Conservation (phyloP, 2,797 vertebrate genomes). For the Ctenosaura bakeri region DNA sequence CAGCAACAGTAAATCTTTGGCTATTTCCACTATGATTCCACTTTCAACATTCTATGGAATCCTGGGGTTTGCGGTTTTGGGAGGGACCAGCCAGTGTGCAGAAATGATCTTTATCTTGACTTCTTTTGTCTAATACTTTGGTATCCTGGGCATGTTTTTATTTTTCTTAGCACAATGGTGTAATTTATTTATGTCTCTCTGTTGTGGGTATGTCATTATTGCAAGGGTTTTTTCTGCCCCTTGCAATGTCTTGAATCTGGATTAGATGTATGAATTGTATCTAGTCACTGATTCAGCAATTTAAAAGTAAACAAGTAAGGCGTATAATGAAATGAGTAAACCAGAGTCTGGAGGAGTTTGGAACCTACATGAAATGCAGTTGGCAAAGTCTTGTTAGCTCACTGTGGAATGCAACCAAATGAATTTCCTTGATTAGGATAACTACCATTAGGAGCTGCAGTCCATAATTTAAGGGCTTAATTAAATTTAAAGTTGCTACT, state of each 20-base stretch:
- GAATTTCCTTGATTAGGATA: conserved; percentile 39
- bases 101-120: background rate
- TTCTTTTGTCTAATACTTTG: conserved; percentile 7
- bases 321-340: conserved; percentile 26
- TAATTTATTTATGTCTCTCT: conserved; percentile 18
- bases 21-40: no score
- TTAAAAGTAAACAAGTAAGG: conserved; percentile 16
- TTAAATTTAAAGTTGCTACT: conserved; percentile 44
- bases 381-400: conserved; percentile 31
- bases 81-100: no score
- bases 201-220: conserved; percentile 5
- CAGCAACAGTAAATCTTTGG: no score
- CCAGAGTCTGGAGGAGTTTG: conserved; percentile 28
- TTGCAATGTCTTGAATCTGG: background rate
- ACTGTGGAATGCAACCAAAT: conserved; percentile 36
- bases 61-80: no score
- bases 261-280: background rate
- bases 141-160: background rate
- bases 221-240: background rate
- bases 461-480: conserved; percentile 44
- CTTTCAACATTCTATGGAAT: no score
- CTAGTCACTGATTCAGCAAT: conserved; percentile 2
- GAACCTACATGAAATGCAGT: background rate
- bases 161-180: conserved; percentile 1
- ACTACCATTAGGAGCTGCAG: conserved; percentile 33